Evolutionary conservation across 2,113 vertebrate genomes (phyloP).

Genomic region (Lucifuga dentata): DNA sequence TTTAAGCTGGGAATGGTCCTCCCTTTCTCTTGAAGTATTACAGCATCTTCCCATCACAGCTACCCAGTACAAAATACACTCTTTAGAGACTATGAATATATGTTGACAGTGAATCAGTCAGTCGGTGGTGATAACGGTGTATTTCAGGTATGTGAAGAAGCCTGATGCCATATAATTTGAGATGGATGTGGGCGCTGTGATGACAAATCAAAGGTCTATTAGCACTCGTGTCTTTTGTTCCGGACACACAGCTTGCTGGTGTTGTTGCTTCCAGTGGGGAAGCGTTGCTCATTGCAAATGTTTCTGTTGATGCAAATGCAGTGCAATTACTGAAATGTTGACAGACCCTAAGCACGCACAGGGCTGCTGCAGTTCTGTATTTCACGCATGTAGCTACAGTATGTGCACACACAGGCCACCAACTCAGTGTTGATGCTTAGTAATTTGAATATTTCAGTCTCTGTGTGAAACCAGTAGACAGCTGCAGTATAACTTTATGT

Average conservation of each 20-base stretch:
- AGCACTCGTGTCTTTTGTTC: slow-evolving; percentile 31
- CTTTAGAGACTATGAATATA: slow-evolving; percentile 1
- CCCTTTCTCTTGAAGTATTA: slow-evolving; percentile 9
- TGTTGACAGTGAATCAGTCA: slow-evolving; percentile 42
- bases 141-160: slow-evolving; percentile 38
- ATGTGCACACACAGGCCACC: neutral
- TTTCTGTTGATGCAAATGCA: slow-evolving; percentile 48
- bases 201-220: slow-evolving; percentile 49
- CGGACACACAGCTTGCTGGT: slow-evolving; percentile 22
- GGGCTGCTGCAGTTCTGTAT: slow-evolving; percentile 26
- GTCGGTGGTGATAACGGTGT: slow-evolving; percentile 15
- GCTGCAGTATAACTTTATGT: slow-evolving; percentile 10
- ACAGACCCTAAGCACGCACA: slow-evolving; percentile 46
- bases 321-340: slow-evolving; percentile 55
- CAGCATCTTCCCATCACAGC: slow-evolving; percentile 7
- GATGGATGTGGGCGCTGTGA: slow-evolving; percentile 15
- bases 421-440: neutral
- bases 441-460: slow-evolving; percentile 35
- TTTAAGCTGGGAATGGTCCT: neutral
- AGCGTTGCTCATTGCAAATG: slow-evolving; percentile 23
- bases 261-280: slow-evolving; percentile 27
- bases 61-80: neutral
- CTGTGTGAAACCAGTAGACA: slow-evolving; percentile 29
- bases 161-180: slow-evolving; percentile 36
- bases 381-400: slow-evolving; percentile 1